Evolutionary conservation across 2,797 vertebrate genomes (phyloP).

Genomic region (Erethizon dorsatum): DNA sequence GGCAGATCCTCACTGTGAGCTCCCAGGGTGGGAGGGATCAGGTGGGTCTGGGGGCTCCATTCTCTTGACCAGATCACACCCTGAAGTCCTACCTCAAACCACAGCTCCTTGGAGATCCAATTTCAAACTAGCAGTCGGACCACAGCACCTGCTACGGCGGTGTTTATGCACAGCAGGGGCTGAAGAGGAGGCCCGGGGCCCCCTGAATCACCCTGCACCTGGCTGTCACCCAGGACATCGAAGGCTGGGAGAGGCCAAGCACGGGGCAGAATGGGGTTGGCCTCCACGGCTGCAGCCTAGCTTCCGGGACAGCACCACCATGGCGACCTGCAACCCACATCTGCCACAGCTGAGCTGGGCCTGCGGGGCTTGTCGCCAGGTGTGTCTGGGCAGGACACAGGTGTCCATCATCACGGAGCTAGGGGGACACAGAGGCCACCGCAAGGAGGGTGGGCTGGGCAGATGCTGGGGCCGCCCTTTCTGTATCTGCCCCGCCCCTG

Average conservation of each 20-base stretch:
- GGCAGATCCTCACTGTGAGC: accelerated
- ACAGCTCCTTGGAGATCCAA: background rate
- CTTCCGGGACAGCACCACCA: no score
- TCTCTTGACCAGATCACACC: no score
- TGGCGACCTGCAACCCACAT: background rate
- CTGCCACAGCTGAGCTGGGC: no score
- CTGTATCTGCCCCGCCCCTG: background rate
- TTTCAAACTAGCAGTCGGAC: background rate
- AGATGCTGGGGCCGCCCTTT: background rate
- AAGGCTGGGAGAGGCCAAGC: background rate
- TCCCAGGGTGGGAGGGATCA: background rate
- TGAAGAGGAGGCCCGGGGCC: background rate
- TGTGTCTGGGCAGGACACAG: background rate
- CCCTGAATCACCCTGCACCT: no score
- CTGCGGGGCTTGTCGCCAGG: no score
- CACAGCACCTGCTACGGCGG: no score
- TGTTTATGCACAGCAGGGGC: background rate
- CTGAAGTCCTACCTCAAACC: background rate
- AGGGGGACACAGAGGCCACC: background rate
- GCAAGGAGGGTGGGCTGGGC: background rate
- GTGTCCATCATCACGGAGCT: background rate
- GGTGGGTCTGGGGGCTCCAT: background rate
- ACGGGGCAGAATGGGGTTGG: background rate
- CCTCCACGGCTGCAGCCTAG: no score
- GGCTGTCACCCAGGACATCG: background rate